Percentiles rank a stretch among this genome's conserved stretches.
These are phyloP conservation scores for Pelodiscus sinensis DNA, from an alignment of 2,113 vertebrate genomes.

Conservation along the genomic window DNA sequence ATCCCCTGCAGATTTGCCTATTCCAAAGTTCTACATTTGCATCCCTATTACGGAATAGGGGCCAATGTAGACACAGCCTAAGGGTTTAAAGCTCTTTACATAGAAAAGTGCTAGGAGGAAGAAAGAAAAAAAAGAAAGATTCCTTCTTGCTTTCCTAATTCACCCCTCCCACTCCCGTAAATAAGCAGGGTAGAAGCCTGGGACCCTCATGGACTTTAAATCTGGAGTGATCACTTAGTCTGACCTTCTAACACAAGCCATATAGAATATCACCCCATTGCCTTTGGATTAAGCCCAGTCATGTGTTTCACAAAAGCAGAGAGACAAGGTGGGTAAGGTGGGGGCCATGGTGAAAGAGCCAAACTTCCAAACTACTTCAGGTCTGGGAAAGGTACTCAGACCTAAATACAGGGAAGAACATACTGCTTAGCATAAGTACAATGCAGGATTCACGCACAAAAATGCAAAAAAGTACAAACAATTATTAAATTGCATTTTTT, in stretches of 20 bases:
- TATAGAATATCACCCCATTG: neutral
- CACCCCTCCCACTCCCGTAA: neutral
- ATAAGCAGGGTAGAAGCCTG: neutral
- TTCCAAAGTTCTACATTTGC: no score
- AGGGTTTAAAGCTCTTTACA: neutral
- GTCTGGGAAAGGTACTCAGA: neutral
- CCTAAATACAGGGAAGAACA: neutral
- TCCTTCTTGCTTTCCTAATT: neutral
- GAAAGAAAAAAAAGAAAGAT: neutral
- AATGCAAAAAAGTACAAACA: no score
- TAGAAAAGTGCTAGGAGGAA: neutral
- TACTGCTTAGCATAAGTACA: neutral
- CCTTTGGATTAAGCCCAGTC: neutral
- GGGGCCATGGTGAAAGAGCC: neutral
- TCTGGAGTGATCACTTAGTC: neutral
- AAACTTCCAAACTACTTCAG: neutral
- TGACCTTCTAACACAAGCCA: neutral
- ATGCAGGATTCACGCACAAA: no score
- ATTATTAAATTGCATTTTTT: no score
- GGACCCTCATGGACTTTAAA: neutral
- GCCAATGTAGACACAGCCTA: no score
- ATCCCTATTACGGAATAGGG: no score
- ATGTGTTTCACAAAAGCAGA: neutral
- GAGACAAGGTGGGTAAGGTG: neutral
- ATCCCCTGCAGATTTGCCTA: no score